Conservation (phyloP, 1,140 invertebrate species). For the Leptinotarsa texana region DNA sequence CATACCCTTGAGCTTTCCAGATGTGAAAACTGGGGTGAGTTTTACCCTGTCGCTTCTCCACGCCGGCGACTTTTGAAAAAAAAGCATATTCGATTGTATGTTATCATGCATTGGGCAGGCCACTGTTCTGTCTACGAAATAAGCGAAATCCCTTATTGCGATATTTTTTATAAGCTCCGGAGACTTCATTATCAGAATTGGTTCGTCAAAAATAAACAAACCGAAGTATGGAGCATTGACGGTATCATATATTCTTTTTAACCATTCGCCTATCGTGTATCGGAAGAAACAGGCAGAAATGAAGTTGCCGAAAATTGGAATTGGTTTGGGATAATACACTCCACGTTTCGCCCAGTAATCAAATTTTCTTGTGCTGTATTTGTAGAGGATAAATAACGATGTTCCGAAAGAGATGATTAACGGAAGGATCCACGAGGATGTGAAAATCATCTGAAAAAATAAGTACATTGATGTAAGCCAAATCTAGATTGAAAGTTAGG, state of each 20-base stretch:
- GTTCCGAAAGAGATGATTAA: neutral
- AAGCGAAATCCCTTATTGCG: slow-evolving; percentile 57
- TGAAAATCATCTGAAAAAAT: slow-evolving; percentile 28
- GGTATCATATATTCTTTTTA: slow-evolving; percentile 40
- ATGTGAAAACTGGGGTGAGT: slow-evolving; percentile 53
- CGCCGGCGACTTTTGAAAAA: slow-evolving; percentile 42
- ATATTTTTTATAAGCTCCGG: slow-evolving; percentile 58
- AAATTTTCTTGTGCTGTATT: slow-evolving; percentile 39
- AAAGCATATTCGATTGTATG: slow-evolving; percentile 49
- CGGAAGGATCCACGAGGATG: slow-evolving; percentile 15
- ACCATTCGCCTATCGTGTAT: slow-evolving; percentile 32
- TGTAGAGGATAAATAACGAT: slow-evolving; percentile 22
- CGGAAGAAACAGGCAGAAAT: slow-evolving; percentile 12
- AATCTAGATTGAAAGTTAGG: no score
- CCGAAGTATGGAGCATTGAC: slow-evolving; percentile 53
- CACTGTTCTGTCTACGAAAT: slow-evolving; percentile 60
- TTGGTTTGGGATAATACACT: slow-evolving; percentile 47
- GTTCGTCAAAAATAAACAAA: slow-evolving; percentile 53
- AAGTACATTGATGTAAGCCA: neutral
- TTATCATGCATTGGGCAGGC: slow-evolving; percentile 58
- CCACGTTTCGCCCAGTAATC: slow-evolving; percentile 50
- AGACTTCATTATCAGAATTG: slow-evolving; percentile 49
- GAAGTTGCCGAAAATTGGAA: slow-evolving; percentile 53
- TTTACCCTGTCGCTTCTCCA: slow-evolving; percentile 55
- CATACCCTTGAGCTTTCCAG: slow-evolving; percentile 56